Evolutionary conservation across 1,140 invertebrate species (phyloP).

Genomic region (Aphis gossypii): DNA sequence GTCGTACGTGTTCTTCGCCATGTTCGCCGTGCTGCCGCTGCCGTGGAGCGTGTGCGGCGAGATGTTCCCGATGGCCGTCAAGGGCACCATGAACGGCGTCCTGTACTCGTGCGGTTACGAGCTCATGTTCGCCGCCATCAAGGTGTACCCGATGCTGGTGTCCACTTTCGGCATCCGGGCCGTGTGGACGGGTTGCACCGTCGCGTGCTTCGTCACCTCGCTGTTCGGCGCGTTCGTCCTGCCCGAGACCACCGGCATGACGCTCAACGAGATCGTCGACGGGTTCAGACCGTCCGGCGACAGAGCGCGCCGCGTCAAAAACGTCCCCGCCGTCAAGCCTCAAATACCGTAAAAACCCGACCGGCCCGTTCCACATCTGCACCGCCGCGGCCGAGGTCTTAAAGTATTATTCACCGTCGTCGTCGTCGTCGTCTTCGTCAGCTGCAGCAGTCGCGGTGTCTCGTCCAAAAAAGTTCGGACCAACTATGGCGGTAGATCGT

Average conservation of each 20-base stretch:
- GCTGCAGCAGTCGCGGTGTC: no score
- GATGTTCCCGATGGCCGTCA: slow-evolving; percentile 66
- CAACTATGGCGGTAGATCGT: no score
- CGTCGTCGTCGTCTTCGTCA: no score
- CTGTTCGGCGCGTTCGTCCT: slow-evolving; percentile 71
- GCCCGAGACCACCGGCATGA: slow-evolving; percentile 83
- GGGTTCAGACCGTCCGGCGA: background rate
- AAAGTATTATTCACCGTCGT: background rate
- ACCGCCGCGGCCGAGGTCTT: background rate
- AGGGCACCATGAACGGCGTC: slow-evolving; percentile 66
- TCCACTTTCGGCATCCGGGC: slow-evolving; percentile 66
- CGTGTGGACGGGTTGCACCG: slow-evolving; percentile 70
- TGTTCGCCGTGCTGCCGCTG: slow-evolving; percentile 64
- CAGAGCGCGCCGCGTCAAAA: background rate
- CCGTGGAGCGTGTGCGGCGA: slow-evolving; percentile 64
- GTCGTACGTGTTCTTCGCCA: slow-evolving; percentile 64
- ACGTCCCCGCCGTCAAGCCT: background rate
- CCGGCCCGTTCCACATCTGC: no score
- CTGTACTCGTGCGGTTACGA: slow-evolving; percentile 68
- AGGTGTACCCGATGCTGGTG: slow-evolving; percentile 67
- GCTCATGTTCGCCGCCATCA: slow-evolving; percentile 67
- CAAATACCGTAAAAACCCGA: background rate
- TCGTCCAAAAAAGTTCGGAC: no score
- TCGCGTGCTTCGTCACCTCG: slow-evolving; percentile 66
- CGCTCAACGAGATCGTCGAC: slow-evolving; percentile 75